Base-by-base conservation (phyloP, 1,140 invertebrate species). In the Monochamus saltuarius region DNA sequence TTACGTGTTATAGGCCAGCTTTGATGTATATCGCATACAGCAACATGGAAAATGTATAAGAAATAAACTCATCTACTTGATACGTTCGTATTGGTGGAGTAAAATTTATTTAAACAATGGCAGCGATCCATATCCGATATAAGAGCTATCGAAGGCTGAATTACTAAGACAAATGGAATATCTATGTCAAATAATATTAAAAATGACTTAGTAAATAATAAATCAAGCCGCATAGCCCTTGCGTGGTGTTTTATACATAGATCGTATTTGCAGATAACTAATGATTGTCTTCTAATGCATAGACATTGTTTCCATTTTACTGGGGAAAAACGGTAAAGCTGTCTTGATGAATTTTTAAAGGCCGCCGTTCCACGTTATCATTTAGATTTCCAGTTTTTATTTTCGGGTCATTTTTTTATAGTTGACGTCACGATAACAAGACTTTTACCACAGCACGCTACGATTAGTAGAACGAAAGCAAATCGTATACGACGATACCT, bases 161-260 rank as follows among this genome's bases (percentile, higher is more conserved):
- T 65, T 37, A 69, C 66, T 64, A 69, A 66, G 67, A 69, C 67
- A 61, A 62, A 66, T 64, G 67, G 57, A 53, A 59, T 62, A 66
- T 69, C 58, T 62, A 61, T 61, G 61, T 56, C 62, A 54, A 45
- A 69, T 66, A 66, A 61, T 66, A 64, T 62, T 59, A 60, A 56
- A 58, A 61, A 61, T 58, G 34, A 49, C 37, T 49, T 62, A 64
- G 56, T 70, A 68, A 70, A 70, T 68, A 66, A 70, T 70, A 65
- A 62, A 70, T 66, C 62, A 53, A 54, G 58, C 62, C 64, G 59
- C 64, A 64, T 58, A 52, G 50, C 22, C 53, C 53, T 61, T 64
- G 64, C 68, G 64, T 68, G 66, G 57, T 49, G 40, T 22, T 60
- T 57, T 47, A 51, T 43, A 62, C 54, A 17, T 59, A 66, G 64